Evolutionary conservation across 2,113 vertebrate genomes (phyloP).

Genomic region (Megatriorchis doriae): DNA sequence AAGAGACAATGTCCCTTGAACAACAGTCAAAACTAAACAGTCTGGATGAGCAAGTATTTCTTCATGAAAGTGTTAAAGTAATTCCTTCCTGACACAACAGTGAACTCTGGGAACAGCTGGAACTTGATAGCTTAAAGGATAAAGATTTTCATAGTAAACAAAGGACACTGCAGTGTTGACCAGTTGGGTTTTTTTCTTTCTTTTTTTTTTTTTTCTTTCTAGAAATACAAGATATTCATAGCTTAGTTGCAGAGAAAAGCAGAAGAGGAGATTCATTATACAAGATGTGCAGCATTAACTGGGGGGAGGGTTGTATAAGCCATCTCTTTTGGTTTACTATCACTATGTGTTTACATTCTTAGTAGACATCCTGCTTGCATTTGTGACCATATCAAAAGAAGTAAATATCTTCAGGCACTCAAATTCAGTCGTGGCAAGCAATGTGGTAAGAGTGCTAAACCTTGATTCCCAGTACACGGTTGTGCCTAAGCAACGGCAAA

Average conservation of each 20-base stretch:
- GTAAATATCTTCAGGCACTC: not conserved
- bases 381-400: not conserved
- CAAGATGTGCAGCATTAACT: not conserved
- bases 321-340: not conserved
- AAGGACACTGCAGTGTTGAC: not conserved
- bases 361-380: not conserved
- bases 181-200: too few species aligned
- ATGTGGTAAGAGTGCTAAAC: not conserved
- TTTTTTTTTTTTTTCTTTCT: not conserved
- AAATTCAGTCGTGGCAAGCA: not conserved
- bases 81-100: not conserved
- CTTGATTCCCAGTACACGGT: not conserved
- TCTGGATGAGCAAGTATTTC: not conserved
- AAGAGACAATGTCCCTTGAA: not conserved
- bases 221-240: not conserved
- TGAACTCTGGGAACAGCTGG: constrained; percentile 14
- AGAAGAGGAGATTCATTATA: not conserved
- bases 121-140: constrained; percentile 22
- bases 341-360: not conserved
- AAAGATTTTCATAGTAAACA: constrained; percentile 4
- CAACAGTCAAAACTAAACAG: not conserved
- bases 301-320: not conserved
- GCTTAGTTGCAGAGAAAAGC: not conserved
- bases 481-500: not conserved
- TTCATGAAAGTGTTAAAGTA: not conserved